phyloP scores from a whole-genome alignment of 2,113 vertebrate species.

The Australoheros scitulus region DNA sequence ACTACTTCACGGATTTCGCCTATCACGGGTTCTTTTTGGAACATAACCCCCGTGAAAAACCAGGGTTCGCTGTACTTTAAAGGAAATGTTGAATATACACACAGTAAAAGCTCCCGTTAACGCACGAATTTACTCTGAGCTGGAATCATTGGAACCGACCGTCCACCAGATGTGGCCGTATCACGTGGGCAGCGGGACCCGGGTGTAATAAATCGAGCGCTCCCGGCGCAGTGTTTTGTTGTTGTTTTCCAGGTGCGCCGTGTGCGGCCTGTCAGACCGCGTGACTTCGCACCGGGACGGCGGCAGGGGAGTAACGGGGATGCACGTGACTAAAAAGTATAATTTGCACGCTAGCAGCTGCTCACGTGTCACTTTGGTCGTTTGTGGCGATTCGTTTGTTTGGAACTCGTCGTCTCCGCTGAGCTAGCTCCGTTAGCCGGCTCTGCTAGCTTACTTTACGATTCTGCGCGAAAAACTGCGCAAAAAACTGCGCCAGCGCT shows the following conservation, averaged over 20 bases:
- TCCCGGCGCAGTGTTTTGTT: constrained; percentile 65
- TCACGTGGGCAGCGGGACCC: neutral
- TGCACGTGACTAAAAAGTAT: constrained; percentile 76
- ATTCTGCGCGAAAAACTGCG: neutral
- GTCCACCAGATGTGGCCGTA: neutral
- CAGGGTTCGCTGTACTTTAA: too few relatives aligned
- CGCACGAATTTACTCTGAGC: too few relatives aligned
- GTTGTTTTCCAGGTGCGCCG: constrained; percentile 67
- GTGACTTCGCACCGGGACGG: constrained; percentile 33
- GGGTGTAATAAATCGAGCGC: neutral
- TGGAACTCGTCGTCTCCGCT: constrained; percentile 3
- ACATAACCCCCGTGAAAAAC: too few relatives aligned
- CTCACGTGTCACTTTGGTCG: neutral
- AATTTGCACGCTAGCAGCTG: neutral
- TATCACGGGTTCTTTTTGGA: too few relatives aligned
- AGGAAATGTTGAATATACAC: accelerated
- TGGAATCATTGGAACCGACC: neutral
- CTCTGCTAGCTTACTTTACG: constrained; percentile 9
- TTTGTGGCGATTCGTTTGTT: neutral
- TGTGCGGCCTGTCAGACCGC: constrained; percentile 58
- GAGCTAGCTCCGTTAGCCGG: constrained; percentile 45
- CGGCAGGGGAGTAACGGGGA: constrained; percentile 52
- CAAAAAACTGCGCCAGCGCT: neutral
- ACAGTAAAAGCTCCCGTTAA: accelerated
- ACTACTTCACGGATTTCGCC: too few relatives aligned